Evolutionary conservation across 2,797 vertebrate species (phyloP).

Genomic region (Sternotherus odoratus): DNA sequence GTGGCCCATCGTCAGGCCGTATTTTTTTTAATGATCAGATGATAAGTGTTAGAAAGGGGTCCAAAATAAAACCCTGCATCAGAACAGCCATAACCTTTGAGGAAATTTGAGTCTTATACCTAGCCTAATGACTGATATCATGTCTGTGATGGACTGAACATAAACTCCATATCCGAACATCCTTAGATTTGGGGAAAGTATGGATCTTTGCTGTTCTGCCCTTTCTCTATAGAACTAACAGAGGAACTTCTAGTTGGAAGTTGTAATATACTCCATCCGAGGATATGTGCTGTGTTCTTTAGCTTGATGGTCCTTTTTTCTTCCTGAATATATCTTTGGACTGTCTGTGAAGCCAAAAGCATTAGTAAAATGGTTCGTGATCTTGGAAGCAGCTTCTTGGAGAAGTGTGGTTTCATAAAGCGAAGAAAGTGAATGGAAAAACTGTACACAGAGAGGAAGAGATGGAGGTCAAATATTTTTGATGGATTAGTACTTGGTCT

Average conservation of each 20-base stretch:
- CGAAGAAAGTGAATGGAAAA: not conserved
- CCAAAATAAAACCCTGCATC: not conserved
- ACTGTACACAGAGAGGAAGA: not conserved
- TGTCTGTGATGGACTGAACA: not conserved
- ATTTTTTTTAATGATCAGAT: not conserved
- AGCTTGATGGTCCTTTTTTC: not conserved
- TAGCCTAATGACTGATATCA: not conserved
- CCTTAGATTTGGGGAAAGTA: not conserved
- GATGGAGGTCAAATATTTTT: not conserved
- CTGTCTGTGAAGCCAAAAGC: not conserved
- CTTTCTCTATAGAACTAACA: not conserved
- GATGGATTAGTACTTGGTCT: not conserved
- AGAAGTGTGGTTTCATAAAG: not conserved
- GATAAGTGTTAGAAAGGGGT: not conserved
- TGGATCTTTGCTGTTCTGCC: not conserved
- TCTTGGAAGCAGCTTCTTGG: not conserved
- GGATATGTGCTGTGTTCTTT: not conserved
- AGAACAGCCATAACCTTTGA: not conserved
- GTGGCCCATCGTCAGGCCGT: slow-evolving; percentile 9
- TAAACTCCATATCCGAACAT: not conserved
- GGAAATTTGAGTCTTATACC: not conserved
- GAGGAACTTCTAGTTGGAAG: not conserved
- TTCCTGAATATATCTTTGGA: not conserved
- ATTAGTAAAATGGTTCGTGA: not conserved
- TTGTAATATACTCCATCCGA: not conserved